Evolutionary conservation across 1,140 invertebrate genomes (phyloP), one percentile per base, ranked within the genome.

Genomic region (Caenorhabditis latens): DNA sequence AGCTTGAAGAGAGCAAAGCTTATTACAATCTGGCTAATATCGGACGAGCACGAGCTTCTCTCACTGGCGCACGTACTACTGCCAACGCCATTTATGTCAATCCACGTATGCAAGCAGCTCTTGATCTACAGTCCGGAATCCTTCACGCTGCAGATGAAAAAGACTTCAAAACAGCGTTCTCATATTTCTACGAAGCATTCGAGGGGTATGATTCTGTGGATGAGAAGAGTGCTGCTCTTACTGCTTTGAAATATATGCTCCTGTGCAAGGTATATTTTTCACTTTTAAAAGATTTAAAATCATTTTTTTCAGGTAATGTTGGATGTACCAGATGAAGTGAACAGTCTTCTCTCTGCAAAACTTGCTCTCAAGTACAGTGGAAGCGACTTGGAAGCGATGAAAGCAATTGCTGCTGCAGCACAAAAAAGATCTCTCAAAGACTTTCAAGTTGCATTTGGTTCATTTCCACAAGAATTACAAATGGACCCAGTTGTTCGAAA

Each of bases 151-250:
- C 98, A 48, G 98, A 99, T 93, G 98, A 99, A 93, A 95, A 96
- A 92, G 98, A 99, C 92, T 99, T 99, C 93, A 99, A 99, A 94
- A 99, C 98, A 90, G 98, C 98, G 55, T 99, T 98, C 93, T 99
- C 98, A 57, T 99, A 99, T 93, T 99, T 99, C 93, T 99, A 99
- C 94, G 98, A 99, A 94, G 98, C 98, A 55, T 99, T 99, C 94
- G 98, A 99, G 94, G 97, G 97, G 88, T 99, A 98, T 93, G 97
- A 99, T 93, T 97, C 96, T 89, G 96, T 98, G 21, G 93, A 93
- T 85, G 87, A 89, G 19, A 95, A 95, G 91, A 95, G 95, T 16
- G 98, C 97, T 93, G 98, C 98, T 13, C 93, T 99, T 4, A 96
- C 95, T 58, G 96, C 97, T 32, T 94, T 99, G 1, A 99, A 99